These are phyloP conservation scores for Galleria mellonella DNA, from an alignment of 1,140 invertebrate genomes.

Conservation along the genomic window DNA sequence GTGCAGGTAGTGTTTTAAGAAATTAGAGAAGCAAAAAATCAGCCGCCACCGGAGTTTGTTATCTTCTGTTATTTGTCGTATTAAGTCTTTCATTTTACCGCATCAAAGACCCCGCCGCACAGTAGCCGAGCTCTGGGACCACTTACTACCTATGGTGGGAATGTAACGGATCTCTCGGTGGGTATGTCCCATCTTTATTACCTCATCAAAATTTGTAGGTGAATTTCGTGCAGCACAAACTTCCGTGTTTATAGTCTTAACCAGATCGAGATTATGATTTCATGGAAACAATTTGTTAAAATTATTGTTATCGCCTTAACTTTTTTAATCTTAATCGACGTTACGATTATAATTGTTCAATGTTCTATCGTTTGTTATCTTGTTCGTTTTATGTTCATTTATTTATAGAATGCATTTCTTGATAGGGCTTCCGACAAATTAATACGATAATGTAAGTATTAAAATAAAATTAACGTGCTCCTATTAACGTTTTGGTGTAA, in stretches of 20 bases:
- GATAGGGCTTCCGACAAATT: too few relatives aligned
- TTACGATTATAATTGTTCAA: too few relatives aligned
- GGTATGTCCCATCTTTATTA: slow-evolving; percentile 33
- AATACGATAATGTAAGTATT: too few relatives aligned
- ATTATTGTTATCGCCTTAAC: background rate
- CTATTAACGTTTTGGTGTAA: too few relatives aligned
- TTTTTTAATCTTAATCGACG: background rate
- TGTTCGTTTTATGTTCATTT: too few relatives aligned
- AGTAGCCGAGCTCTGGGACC: slow-evolving; percentile 36
- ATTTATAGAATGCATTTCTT: too few relatives aligned
- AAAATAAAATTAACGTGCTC: too few relatives aligned
- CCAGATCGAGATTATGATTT: slow-evolving; percentile 31
- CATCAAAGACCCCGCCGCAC: slow-evolving; percentile 57
- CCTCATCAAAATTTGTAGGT: slow-evolving; percentile 36
- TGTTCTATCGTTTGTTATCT: too few relatives aligned
- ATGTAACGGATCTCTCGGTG: slow-evolving; percentile 26
- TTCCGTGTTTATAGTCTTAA: slow-evolving; percentile 22
- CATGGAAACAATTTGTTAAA: slow-evolving; percentile 42
- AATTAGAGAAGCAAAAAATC: slow-evolving; percentile 49
- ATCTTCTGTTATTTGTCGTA: slow-evolving; percentile 69
- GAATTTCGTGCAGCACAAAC: slow-evolving; percentile 11
- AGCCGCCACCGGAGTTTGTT: slow-evolving; percentile 39
- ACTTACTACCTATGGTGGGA: slow-evolving; percentile 31
- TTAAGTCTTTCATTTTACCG: slow-evolving; percentile 49
- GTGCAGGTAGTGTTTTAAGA: slow-evolving; percentile 21